Base-by-base conservation (phyloP, 2,797 vertebrate species). In the Euthynnus affinis region DNA sequence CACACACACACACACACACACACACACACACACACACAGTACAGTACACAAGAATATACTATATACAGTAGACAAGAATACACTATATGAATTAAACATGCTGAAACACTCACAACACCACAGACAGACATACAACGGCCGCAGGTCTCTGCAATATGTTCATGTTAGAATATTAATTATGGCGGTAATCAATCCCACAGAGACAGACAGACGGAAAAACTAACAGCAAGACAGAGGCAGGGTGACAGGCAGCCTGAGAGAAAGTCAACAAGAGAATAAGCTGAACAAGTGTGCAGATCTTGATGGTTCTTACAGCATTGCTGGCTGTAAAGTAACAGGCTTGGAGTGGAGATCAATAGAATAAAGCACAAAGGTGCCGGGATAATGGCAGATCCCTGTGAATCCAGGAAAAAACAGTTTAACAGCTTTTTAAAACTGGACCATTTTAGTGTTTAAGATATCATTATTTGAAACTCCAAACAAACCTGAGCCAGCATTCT, bases 181-280 rank as follows among this genome's bases (percentile, higher is more conserved):
- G 74, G 84, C 71, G 71, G 64, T 27, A 55, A 89, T 78, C 46
- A n/a, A 68, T 72, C 61, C 42, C 58, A 40, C 49, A 46, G 58
- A 78, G 72, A 68, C 44, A 46, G 46, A 51, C 42, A 61, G 42
- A 4, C 23, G 51, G 22, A 58, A n/a, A 73, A 62, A 69, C 1
- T 2, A 32, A 56, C 34, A 51, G 34, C 53, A 56, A 76, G 15
- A 77, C 49, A 48, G 23, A 76, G 63, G 29, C 46, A 46, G 61
- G 53, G 57, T 60, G 81, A 83, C 60, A 64, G 57, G 60, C 44
- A 69, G 72, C 46, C 49, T 1, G 34, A 70, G 63, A 75, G 71
- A 63, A 55, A 74, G 64, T 65, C 63, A 57, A 74, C 42, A 48
- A 6, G 34, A 65, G 67, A 60, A 57, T 55, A 48, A 1, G 6